A percentile compares a stretch with the other conserved stretches of the same genome.
Evolutionary conservation across 2,888 invertebrate genomes (phyloP).

Genomic region (Boloria selene): DNA sequence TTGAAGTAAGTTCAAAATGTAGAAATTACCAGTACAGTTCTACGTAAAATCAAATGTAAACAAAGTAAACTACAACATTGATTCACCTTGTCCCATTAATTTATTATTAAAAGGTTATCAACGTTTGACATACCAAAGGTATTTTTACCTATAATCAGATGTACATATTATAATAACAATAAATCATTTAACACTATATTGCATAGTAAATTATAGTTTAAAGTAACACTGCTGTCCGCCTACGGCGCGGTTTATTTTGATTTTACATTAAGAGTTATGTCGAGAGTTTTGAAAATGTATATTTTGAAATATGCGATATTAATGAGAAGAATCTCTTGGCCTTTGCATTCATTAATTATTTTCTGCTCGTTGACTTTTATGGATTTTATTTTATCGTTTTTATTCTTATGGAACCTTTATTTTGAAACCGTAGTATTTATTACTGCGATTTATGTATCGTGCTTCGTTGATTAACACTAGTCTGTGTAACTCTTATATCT

Average conservation of each 20-base stretch:
- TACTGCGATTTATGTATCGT: too few species aligned
- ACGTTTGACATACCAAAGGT: neutral
- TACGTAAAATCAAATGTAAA: too few species aligned
- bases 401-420: neutral
- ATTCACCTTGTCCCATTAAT: too few species aligned
- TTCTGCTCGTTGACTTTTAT: neutral
- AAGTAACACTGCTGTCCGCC: constrained; percentile 31
- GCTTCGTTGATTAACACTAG: too few species aligned
- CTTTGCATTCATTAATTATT: neutral
- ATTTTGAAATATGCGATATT: neutral
- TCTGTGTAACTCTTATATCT: too few species aligned
- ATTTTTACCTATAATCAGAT: neutral
- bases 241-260: constrained; percentile 25
- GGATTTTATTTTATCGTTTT: neutral
- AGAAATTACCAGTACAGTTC: too few species aligned
- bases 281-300: constrained; percentile 17
- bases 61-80: too few species aligned
- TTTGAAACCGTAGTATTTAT: neutral
- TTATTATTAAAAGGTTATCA: too few species aligned
- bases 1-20: too few species aligned
- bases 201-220: constrained; percentile 28
- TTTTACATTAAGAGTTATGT: constrained; percentile 14
- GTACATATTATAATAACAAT: constrained; percentile 13
- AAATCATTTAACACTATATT: constrained; percentile 19
- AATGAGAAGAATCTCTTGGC: constrained; percentile 1